Evolutionary conservation across 2,113 vertebrate species (phyloP).

Genomic region (Chaetodon trifascialis): DNA sequence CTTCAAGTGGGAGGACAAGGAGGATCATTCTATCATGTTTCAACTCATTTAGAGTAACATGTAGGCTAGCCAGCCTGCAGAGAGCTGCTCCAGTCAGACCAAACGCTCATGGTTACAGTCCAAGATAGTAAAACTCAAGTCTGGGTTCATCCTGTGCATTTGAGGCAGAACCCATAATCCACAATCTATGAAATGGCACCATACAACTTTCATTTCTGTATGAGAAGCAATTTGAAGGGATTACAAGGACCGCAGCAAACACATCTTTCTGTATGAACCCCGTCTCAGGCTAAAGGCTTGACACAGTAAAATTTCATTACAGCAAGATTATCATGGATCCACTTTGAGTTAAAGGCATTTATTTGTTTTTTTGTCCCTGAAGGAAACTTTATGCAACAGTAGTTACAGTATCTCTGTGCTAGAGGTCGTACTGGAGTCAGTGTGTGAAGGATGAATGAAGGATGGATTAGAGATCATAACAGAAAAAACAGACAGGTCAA

Average conservation of each 20-base stretch:
- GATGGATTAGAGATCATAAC: not conserved
- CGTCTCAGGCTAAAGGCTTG: slow-evolving; percentile 36
- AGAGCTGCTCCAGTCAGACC: slow-evolving; percentile 5
- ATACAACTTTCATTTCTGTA: slow-evolving; percentile 38
- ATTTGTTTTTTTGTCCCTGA: slow-evolving; percentile 43
- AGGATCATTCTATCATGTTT: slow-evolving; percentile 3
- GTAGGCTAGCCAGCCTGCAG: not conserved
- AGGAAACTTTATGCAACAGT: slow-evolving; percentile 22
- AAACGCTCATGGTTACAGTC: not conserved
- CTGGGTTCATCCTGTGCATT: slow-evolving; percentile 42
- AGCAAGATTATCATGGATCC: slow-evolving; percentile 63
- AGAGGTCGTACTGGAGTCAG: slow-evolving; percentile 1
- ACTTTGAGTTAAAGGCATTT: slow-evolving; percentile 33
- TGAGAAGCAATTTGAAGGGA: slow-evolving; percentile 59
- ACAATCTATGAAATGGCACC: slow-evolving; percentile 41
- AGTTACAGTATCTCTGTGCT: slow-evolving; percentile 11
- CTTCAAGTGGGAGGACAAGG: slow-evolving; percentile 9
- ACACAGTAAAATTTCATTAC: slow-evolving; percentile 60
- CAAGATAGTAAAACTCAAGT: not conserved
- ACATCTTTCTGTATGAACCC: slow-evolving; percentile 32
- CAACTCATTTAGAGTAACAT: slow-evolving; percentile 6
- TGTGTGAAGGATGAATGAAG: not conserved
- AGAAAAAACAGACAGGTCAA: not conserved
- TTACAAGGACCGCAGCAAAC: slow-evolving; percentile 51
- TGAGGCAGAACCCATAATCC: slow-evolving; percentile 48